Base-by-base conservation (phyloP, 2,113 vertebrate species). In the Siniperca knerii region DNA sequence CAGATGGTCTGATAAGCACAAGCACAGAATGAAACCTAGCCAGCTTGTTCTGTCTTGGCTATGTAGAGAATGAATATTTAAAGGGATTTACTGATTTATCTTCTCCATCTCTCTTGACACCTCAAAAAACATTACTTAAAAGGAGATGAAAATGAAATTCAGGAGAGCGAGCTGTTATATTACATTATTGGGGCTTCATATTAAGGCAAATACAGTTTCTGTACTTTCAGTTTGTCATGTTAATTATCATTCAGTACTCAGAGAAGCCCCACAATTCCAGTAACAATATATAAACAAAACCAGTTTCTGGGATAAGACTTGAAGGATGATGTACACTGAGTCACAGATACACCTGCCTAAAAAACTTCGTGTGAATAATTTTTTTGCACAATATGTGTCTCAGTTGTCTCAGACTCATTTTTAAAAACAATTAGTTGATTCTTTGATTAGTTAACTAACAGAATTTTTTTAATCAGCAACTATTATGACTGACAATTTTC, bases 1-100 rank as follows among this genome's bases (percentile, higher is more conserved):
- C 75, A 84, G 84, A 86, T 90, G 74, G 42, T 33, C 23, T 75
- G 60, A 89, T 87, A 70, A 88, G 72, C 75, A 23, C 18, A 16
- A 57, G 29, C 55, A 40, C 46, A 85, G 65, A 87, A 69, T 86
- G 35, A 78, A 73, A 75, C 71, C 52, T 2, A 79, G 73, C 46
- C 75, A 44, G 67, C 65, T 83, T 29, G 20, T 55, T 85, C 66
- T 48, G 79, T 42, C 48, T 82, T 66, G 73, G 71, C 55, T 79
- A 48, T 61, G 37, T 57, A 3, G 20, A 44, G 48, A 89, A 77
- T 82, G 46, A 65, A 54, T 62, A 74, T 69, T 70, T 50, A 37
- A 52, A 52, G 18, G n/a, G 5, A 21, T 70, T 61, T 69, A 8
- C 6, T 7, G 0, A 11, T 58, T 33, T 13, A 70, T 60, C 60